Evolutionary conservation across 2,888 invertebrate species (phyloP), one percentile per base, ranked within the genome.

Genomic region (Dioctria rufipes): DNA sequence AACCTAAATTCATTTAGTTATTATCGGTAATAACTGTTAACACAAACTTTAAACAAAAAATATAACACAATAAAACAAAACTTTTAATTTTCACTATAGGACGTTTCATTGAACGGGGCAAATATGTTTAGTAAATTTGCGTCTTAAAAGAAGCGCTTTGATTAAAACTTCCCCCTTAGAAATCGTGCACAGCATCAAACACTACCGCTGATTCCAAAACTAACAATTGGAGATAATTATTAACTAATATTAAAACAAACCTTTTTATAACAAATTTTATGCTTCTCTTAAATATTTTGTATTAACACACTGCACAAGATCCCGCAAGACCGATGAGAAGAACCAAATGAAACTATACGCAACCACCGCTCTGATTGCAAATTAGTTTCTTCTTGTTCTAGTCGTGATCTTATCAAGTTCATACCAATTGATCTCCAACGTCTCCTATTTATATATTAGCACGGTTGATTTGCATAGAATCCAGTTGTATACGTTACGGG

Each of bases 351-450:
- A 73, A 73, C 60, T 73, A 58, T 37, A 54, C 6, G 51, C 11
- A 51, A 6, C 75, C 58, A 49, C 60, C 13, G 60, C 13, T 63
- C 25, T 25, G 25, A 25, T 25, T 40, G 63, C 37, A 37, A 49
- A 73, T 58, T 58, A 60, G 58, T 58, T 43, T 77, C 63, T 77
- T 77, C 77, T 77, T 77, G 63, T 77, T 77, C 77, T 49, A 66
- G 42, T 67, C 54, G 67, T 63, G 51, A 65, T 65, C 71, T 80
- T 71, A 80, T 73, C 80, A 80, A 80, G 80, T 80, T 80, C 80
- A 80, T 80, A 40, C 63, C 80, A 80, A 80, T 80, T 80, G 71
- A 80, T 67, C 80, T 73, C 46, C 71, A 80, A 54, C 63, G 40
- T 63, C 58, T 79, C 65, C 13, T 67, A 78, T 78, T 77, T 77